phyloP scores from a whole-genome alignment of 1,140 invertebrate species.

The Carcinoscorpius rotundicauda region DNA sequence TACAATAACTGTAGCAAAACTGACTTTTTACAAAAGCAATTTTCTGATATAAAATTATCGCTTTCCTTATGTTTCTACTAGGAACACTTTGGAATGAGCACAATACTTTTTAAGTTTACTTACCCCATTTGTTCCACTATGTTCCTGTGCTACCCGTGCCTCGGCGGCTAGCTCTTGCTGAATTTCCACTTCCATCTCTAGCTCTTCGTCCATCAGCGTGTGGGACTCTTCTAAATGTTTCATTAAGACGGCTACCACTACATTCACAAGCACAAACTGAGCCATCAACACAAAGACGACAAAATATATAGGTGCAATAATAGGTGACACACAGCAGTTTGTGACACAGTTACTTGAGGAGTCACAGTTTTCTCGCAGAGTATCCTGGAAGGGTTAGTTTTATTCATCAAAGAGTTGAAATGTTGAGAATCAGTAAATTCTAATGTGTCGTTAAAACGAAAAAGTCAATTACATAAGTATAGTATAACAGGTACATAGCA shows the following conservation, averaged over 20 bases:
- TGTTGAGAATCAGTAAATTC: no score
- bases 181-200: constrained; percentile 60
- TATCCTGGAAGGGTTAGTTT: constrained; percentile 48
- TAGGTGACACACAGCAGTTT: constrained; percentile 93
- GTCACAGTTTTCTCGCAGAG: constrained; percentile 89
- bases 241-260: constrained; percentile 98
- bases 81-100: neutral
- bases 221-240: constrained; percentile 98
- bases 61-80: no score
- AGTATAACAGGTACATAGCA: no score
- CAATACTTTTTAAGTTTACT: neutral
- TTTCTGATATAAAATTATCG: no score
- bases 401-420: no score
- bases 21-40: no score
- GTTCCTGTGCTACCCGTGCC: neutral
- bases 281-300: constrained; percentile 99
- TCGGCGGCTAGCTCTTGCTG: constrained; percentile 59
- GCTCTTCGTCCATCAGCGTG: constrained; percentile 83
- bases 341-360: constrained; percentile 77
- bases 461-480: no score
- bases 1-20: no score
- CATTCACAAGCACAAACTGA: constrained; percentile 99
- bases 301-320: constrained; percentile 98
- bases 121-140: no score
- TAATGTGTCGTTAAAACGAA: no score